phyloP scores from a whole-genome alignment of 2,113 vertebrate genomes.

The Rhipidura dahli region DNA sequence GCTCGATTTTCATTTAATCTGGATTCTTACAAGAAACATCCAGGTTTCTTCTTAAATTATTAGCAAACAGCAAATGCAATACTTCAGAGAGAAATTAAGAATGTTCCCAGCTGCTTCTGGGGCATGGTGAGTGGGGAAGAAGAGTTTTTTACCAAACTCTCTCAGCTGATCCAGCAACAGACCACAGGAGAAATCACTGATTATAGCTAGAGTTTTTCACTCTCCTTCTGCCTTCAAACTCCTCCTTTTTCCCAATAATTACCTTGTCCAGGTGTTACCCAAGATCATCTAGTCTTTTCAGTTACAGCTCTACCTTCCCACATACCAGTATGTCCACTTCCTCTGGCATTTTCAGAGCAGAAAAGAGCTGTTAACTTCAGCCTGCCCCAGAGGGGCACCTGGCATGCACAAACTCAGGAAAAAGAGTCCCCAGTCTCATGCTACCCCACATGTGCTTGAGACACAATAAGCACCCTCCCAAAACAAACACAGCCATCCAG shows the following conservation, averaged over 20 bases:
- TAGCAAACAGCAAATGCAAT: neutral
- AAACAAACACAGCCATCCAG: neutral
- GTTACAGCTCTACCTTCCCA: neutral
- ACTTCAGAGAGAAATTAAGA: neutral
- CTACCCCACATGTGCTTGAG: accelerated
- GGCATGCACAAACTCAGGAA: neutral
- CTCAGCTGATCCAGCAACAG: neutral
- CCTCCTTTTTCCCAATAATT: neutral
- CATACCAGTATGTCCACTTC: neutral
- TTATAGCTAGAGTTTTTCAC: neutral
- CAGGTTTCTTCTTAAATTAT: neutral
- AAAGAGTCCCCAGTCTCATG: neutral
- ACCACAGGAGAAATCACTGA: neutral
- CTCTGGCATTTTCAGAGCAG: neutral
- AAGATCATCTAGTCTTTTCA: neutral
- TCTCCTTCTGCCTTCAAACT: neutral
- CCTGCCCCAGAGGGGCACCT: neutral
- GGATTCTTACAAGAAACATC: neutral
- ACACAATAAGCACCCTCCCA: neutral
- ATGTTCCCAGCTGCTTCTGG: neutral
- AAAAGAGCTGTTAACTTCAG: neutral
- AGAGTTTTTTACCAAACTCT: neutral
- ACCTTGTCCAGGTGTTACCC: neutral
- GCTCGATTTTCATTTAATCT: neutral
- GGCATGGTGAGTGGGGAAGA: neutral